Evolutionary conservation across 2,113 vertebrate species (phyloP).

Genomic region (Lepus americanus): DNA sequence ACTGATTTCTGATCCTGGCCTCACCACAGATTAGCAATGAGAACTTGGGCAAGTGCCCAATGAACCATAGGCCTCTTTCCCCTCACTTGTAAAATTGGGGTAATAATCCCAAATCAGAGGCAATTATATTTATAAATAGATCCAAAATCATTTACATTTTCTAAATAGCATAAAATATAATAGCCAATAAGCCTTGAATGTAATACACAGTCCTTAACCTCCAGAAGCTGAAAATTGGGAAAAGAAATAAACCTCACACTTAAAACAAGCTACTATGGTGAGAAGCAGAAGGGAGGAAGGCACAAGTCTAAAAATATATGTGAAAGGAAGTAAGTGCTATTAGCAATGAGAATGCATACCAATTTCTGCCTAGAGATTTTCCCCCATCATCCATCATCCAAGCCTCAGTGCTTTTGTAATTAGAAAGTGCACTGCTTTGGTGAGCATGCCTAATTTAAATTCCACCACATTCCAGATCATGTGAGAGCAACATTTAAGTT

Average conservation of each 20-base stretch:
- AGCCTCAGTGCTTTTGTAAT: background rate
- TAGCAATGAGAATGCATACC: background rate
- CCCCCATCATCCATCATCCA: background rate
- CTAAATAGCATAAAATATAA: background rate
- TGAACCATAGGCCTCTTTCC: background rate
- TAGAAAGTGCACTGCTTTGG: background rate
- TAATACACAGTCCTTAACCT: background rate
- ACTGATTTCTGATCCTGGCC: background rate
- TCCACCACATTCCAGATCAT: constrained; percentile 15
- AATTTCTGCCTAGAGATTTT: background rate
- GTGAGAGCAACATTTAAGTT: constrained; percentile 26
- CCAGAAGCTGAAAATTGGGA: background rate
- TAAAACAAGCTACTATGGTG: background rate
- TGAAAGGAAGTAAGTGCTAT: background rate
- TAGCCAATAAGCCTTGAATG: background rate
- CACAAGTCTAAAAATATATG: background rate
- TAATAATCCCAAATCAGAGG: background rate
- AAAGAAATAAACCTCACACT: background rate
- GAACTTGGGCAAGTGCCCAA: background rate
- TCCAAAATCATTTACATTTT: background rate
- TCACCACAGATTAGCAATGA: background rate
- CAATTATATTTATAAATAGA: background rate
- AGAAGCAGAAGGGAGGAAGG: background rate
- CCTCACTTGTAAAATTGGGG: background rate
- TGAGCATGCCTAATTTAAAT: constrained; percentile 21